Percentiles rank a stretch among this genome's conserved stretches.
These are phyloP conservation scores for Epistrophe grossulariae DNA, from an alignment of 2,888 invertebrate genomes.

Conservation along the genomic window DNA sequence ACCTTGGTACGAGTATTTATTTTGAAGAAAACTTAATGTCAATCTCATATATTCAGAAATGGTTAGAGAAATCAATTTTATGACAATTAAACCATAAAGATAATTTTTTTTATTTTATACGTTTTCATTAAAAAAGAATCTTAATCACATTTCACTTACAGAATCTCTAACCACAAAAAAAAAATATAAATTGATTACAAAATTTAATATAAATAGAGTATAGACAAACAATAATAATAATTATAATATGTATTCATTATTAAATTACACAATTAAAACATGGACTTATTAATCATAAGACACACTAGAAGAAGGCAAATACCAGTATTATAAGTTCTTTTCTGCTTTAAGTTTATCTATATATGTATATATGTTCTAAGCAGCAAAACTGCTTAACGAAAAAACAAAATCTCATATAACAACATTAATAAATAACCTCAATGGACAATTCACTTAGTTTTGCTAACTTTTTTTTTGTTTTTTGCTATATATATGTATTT, in stretches of 20 bases:
- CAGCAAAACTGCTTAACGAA: constrained; percentile 42
- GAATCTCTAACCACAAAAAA: background rate
- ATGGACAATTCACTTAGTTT: constrained; percentile 67
- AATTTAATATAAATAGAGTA: constrained; percentile 11
- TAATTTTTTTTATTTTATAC: background rate
- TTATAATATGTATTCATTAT: background rate
- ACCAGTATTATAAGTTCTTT: constrained; percentile 70
- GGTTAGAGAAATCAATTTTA: background rate
- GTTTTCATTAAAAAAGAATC: background rate
- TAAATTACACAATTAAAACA: constrained; percentile 46
- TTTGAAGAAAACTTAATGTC: no score
- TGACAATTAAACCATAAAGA: constrained; percentile 13
- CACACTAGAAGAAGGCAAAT: constrained; percentile 78
- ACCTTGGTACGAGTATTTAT: background rate
- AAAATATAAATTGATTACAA: constrained; percentile 17
- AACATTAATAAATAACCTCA: constrained; percentile 72
- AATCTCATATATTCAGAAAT: background rate
- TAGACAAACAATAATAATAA: constrained; percentile 21
- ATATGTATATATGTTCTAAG: constrained; percentile 22
- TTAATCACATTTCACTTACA: constrained; percentile 5
- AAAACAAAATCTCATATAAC: constrained; percentile 42
- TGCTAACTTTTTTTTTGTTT: constrained; percentile 1
- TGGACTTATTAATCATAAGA: constrained; percentile 76
- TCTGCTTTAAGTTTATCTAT: constrained; percentile 59
- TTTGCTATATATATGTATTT: constrained; percentile 18